These are phyloP conservation scores for Pseudolaguvia tuberculata DNA, from an alignment of 2,113 vertebrate genomes.

Conservation along the genomic window DNA sequence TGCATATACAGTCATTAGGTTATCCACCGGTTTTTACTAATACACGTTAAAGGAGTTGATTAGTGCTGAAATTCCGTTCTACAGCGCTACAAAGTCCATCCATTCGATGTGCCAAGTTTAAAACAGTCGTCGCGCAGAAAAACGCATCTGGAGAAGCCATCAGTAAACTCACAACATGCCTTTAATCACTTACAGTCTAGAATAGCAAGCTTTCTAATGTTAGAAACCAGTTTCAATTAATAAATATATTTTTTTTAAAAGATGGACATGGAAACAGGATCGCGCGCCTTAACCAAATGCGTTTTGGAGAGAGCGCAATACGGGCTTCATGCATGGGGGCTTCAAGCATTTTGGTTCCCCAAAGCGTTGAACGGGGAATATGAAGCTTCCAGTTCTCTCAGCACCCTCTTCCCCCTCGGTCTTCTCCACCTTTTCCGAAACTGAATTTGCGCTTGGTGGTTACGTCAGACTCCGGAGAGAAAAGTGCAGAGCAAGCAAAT, in stretches of 20 bases:
- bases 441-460: slow-evolving; percentile 63
- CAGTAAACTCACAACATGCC: neutral
- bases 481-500: slow-evolving; percentile 71
- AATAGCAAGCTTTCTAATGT: neutral
- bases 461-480: slow-evolving; percentile 65
- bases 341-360: neutral
- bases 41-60: neutral
- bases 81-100: neutral
- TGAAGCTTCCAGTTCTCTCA: slow-evolving; percentile 12
- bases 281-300: slow-evolving; percentile 2
- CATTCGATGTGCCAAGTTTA: neutral
- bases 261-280: neutral
- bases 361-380: slow-evolving; percentile 14
- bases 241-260: neutral
- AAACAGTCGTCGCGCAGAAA: neutral
- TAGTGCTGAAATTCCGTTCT: neutral
- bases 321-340: neutral
- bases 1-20: neutral
- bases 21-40: neutral
- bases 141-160: slow-evolving; percentile 23
- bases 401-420: slow-evolving; percentile 34
- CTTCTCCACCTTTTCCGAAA: slow-evolving; percentile 64
- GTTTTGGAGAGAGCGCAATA: slow-evolving; percentile 46
- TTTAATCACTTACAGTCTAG: slow-evolving; percentile 2
- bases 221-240: neutral